Percentiles rank a stretch among this genome's conserved stretches.
Conservation (phyloP, 1,140 invertebrate species). For the Vollenhovia emeryi region DNA sequence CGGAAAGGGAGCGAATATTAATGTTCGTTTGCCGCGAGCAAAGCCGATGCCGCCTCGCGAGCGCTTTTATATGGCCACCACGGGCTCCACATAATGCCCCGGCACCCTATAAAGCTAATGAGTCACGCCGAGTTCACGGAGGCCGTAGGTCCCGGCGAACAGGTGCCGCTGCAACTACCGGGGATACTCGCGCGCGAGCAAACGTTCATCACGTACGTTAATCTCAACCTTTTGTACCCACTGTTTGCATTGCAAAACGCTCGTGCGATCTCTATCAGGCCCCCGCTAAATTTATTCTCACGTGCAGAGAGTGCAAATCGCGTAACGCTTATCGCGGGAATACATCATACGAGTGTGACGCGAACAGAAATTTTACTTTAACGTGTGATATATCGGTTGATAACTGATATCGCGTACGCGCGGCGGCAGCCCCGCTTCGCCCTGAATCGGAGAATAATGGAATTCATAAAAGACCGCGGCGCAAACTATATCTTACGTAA, state of each 20-base stretch:
- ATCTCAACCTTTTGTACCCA: constrained; percentile 18
- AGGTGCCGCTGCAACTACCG: constrained; percentile 63
- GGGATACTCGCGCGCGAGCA: constrained; percentile 51
- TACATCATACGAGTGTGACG: background rate
- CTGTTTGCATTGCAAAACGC: constrained; percentile 38
- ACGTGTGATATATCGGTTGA: background rate
- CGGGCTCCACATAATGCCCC: constrained; percentile 63
- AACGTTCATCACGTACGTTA: constrained; percentile 49
- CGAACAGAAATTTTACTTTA: background rate
- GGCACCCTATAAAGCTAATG: constrained; percentile 73
- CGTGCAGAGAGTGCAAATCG: background rate
- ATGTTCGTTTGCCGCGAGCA: constrained; percentile 65
- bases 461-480: constrained; percentile 12
- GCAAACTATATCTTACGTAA: background rate
- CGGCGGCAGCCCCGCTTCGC: background rate
- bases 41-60: constrained; percentile 56
- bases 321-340: background rate
- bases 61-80: constrained; percentile 65
- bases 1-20: constrained; percentile 69
- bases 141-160: constrained; percentile 47
- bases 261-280: background rate
- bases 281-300: background rate
- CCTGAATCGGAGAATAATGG: background rate
- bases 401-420: background rate
- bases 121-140: constrained; percentile 61